Percentiles rank a stretch among this genome's conserved stretches.
These are phyloP conservation scores for Xylocampa areola DNA, from an alignment of 2,888 invertebrate species.

Conservation along the genomic window DNA sequence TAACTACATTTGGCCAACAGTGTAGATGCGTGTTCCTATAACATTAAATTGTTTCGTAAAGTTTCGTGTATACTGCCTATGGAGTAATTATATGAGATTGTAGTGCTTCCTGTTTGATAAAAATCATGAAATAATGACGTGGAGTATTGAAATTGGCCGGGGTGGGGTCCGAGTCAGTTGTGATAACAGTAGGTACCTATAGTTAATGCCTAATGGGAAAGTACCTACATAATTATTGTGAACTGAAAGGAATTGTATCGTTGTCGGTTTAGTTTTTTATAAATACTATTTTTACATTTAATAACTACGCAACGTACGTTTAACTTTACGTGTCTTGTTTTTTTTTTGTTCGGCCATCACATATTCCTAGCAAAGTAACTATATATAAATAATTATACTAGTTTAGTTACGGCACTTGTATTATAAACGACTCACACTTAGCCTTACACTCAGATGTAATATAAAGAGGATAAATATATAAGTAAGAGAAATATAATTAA, in stretches of 20 bases:
- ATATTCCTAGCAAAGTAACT: slow-evolving; percentile 49
- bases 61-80: not conserved
- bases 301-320: too few species aligned
- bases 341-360: slow-evolving; percentile 35
- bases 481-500: slow-evolving; percentile 55
- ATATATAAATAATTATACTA: slow-evolving; percentile 31
- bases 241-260: too few species aligned
- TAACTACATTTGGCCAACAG: slow-evolving; percentile 16
- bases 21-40: slow-evolving; percentile 30
- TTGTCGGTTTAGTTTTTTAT: too few species aligned
- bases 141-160: too few species aligned
- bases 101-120: not conserved
- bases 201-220: too few species aligned
- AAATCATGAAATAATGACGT: too few species aligned
- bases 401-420: slow-evolving; percentile 66
- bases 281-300: too few species aligned
- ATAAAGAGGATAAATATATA: slow-evolving; percentile 69
- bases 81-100: not conserved
- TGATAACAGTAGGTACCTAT: too few species aligned
- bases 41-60: slow-evolving; percentile 9
- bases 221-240: too few species aligned
- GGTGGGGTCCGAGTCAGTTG: too few species aligned
- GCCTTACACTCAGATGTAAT: slow-evolving; percentile 75
- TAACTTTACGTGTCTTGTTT: too few species aligned
- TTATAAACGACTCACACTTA: slow-evolving; percentile 69